Evolutionary conservation across 2,888 invertebrate species (phyloP).

Genomic region (Escarpia spicata): DNA sequence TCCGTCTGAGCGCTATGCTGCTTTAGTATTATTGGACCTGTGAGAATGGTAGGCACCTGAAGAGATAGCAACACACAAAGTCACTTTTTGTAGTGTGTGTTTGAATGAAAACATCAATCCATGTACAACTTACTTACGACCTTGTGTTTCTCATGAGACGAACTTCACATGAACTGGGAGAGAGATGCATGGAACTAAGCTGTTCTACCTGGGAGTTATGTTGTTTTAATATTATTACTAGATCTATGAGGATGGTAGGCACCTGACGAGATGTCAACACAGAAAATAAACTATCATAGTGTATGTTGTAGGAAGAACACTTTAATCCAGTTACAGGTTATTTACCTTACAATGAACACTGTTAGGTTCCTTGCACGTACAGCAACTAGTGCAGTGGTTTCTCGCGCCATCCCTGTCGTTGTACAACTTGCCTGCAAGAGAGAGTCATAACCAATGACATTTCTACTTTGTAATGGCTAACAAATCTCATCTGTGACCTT

Average conservation of each 20-base stretch:
- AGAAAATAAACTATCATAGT: not conserved
- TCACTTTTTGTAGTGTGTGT: not conserved
- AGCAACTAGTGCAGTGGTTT: not conserved
- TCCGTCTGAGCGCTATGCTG: too few relatives aligned
- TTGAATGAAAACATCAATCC: not conserved
- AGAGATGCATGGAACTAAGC: too few relatives aligned
- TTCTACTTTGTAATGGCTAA: not conserved
- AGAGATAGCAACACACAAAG: not conserved
- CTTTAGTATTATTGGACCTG: too few relatives aligned
- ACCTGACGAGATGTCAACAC: too few relatives aligned
- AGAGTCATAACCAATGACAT: not conserved
- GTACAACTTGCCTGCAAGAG: not conserved
- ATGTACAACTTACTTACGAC: not conserved
- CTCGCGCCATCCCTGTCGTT: not conserved
- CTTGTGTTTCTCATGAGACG: too few relatives aligned
- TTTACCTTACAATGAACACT: not conserved
- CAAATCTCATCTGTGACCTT: too few relatives aligned
- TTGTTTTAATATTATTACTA: too few relatives aligned
- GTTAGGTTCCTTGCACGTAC: not conserved
- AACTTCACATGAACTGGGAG: too few relatives aligned
- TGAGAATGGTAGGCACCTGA: too few relatives aligned
- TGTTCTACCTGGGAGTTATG: too few relatives aligned
- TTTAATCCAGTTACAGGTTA: not conserved
- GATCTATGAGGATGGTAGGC: too few relatives aligned
- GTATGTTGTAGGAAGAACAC: not conserved